Evolutionary conservation across 1,140 invertebrate species (phyloP), one percentile per base, ranked within the genome.

Genomic region (Danaus plexippus): DNA sequence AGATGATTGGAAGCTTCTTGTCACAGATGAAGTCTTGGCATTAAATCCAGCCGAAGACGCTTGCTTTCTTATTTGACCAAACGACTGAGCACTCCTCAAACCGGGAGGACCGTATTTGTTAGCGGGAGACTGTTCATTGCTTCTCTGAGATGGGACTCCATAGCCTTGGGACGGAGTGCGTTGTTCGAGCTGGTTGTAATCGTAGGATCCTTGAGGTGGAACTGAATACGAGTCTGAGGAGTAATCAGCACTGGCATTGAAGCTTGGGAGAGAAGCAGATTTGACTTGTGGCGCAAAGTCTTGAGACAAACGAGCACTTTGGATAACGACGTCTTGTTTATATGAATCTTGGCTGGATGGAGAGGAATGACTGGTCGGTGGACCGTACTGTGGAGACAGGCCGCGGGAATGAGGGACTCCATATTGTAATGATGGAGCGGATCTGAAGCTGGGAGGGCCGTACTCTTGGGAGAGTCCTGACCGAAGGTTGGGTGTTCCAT

Each of bases 131-230:
- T 54, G 57, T n/a, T 54, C 67, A 18, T 70, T 69, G 40, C 59
- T 73, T 48, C 67, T 71, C 52, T 63, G 64, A 3, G 73, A 66
- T 11, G 75, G 75, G 1, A 61, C 52, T 1, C 74, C 73, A 18
- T 75, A 76, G 56, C 71, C 60, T 50, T 69, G 62, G 1, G 76
- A 80, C 11, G 73, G 75, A 13, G 53, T 32, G 22, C 22, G 22
- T 55, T 3, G 64, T 70, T 9, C 66, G 60, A 71, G 59, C 11
- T 55, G 52, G 10, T 59, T 65, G 48, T 70, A 73, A n/a, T 57
- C 22, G 1, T 63, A 53, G 15, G 65, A 64, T 9, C 59, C 64
- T 48, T 64, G 67, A 32, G 61, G 55, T 45, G 73, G 71, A 1
- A 60, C 51, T 13, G 70, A 69, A 15, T 79, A 80, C n/a, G 60